Conservation (phyloP, 2,113 vertebrate genomes). For the Trematocara unimaculatum region DNA sequence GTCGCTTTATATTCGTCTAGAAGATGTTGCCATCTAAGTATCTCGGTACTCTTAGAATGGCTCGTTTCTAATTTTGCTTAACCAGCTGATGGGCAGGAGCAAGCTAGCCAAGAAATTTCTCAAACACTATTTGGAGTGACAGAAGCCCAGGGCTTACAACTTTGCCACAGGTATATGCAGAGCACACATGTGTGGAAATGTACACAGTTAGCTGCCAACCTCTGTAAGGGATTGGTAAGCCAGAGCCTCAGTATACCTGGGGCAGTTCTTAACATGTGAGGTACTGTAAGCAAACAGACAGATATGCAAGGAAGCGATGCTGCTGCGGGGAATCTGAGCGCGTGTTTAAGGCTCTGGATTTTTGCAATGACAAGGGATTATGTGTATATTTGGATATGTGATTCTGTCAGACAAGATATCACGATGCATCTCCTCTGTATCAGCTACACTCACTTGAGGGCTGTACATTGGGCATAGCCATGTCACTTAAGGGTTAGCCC, state of each 20-base stretch:
- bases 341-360: constrained; percentile 22
- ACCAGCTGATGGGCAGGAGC: not conserved
- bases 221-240: constrained; percentile 26
- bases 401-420: not conserved
- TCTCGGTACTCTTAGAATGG: not conserved
- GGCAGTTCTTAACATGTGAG: constrained; percentile 57
- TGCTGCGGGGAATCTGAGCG: constrained; percentile 17
- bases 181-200: constrained; percentile 15
- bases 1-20: not conserved
- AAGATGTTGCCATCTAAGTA: not conserved
- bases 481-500: not conserved
- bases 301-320: not conserved
- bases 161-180: constrained; percentile 27
- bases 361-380: not conserved
- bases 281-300: constrained; percentile 45
- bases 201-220: constrained; percentile 31
- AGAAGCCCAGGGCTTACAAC: constrained; percentile 35
- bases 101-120: constrained; percentile 20
- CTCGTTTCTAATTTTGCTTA: constrained; percentile 1
- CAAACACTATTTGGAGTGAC: constrained; percentile 46
- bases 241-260: constrained; percentile 18
- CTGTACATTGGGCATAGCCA: not conserved
- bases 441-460: not conserved
- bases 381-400: not conserved
- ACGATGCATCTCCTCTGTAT: not conserved